Evolutionary conservation across 2,797 vertebrate genomes (phyloP), one percentile per base, ranked within the genome.

Genomic region (Borostomias antarcticus): DNA sequence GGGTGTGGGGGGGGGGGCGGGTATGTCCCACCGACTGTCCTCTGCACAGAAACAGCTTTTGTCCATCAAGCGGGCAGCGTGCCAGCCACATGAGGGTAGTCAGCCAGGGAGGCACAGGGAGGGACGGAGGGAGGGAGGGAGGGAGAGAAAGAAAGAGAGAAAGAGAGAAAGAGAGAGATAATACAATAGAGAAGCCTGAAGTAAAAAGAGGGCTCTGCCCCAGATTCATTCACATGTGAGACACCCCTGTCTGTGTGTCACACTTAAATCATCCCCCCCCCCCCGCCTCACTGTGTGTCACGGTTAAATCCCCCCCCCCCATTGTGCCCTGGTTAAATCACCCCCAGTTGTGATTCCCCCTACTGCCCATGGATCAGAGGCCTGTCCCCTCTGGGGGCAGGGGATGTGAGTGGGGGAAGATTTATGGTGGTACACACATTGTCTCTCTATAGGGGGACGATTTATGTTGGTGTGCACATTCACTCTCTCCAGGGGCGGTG

Each of bases 31-130:
- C 64, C 33, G 68, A 28, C 28, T 50, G 57, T 54, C 50, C 47
- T 23, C 53, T 64, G 68, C 62, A 54, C 75, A 62, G 63, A 69
- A 58, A 62, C 45, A 51, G 58, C 51, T 61, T 66, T 71, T 71
- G 45, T 66, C 43, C 30, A 33, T 19, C 52, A 35, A 64, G 52
- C n/a, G 1, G 35, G 29, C 47, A 25, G 51, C 56, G 64, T 43
- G 30, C 58, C 69, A 68, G 48, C 54, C 33, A 64, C 51, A 70
- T 57, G 57, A 58, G 43, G 32, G 60, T 33, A 48, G n/a, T 21
- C 29, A 32, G 60, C n/a, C 43, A n/a, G 15, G 19, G 11, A 57
- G 17, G 52, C 29, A 28, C 37, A 11, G 35, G 57, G 40, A 9
- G 23, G 56, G 48, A 25, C 19, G 23, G 21, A 17, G 52, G 29